Percentiles rank a stretch among this genome's conserved stretches.
Evolutionary conservation across 2,113 vertebrate species (phyloP).

Genomic region (Grammomys dolichurus): DNA sequence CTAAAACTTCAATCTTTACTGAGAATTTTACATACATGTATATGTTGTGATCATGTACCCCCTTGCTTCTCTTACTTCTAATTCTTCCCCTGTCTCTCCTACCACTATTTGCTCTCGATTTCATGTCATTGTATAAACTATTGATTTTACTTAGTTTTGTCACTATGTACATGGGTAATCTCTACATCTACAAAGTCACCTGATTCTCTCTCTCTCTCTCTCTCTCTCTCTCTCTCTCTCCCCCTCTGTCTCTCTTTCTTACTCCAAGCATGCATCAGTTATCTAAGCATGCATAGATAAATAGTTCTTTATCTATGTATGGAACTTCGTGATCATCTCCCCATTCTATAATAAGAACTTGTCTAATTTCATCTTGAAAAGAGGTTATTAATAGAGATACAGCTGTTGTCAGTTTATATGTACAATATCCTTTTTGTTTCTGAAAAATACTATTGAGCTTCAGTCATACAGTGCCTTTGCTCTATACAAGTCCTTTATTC

Average conservation of each 20-base stretch:
- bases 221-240: no score
- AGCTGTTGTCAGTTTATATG: background rate
- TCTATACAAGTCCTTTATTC: background rate
- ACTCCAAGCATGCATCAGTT: background rate
- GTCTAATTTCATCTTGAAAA: background rate
- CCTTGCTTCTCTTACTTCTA: background rate
- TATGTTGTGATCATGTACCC: background rate
- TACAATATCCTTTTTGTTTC: background rate
- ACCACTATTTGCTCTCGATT: background rate
- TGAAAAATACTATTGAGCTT: background rate
- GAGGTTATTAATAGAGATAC: background rate
- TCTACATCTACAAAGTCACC: no score
- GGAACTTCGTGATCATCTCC: background rate
- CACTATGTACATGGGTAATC: background rate
- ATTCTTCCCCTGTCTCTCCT: background rate
- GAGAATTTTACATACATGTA: background rate
- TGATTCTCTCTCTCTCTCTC: no score
- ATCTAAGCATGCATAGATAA: no score
- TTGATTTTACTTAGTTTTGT: background rate
- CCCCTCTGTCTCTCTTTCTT: no score
- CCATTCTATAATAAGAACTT: background rate
- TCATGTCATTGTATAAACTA: background rate
- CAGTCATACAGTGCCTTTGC: background rate
- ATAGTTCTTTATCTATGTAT: background rate
- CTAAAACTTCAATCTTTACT: background rate